A percentile compares a stretch with the other conserved stretches of the same genome.
Evolutionary conservation across 2,888 invertebrate genomes (phyloP).

Genomic region (Sepiola atlantica): DNA sequence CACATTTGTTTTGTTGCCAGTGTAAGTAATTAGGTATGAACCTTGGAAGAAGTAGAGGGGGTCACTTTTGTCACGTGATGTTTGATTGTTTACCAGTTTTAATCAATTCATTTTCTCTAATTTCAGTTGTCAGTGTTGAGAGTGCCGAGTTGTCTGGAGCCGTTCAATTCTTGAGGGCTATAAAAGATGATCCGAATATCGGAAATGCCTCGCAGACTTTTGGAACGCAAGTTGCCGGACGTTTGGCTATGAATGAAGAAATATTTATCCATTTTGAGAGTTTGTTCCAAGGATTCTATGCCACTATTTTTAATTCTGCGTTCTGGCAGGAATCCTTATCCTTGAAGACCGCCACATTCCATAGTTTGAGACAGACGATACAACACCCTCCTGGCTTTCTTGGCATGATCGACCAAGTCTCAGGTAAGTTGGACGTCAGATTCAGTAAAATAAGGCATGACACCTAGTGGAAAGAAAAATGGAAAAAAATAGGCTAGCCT

Average conservation of each 20-base stretch:
- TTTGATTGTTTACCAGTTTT: too few species aligned
- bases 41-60: too few species aligned
- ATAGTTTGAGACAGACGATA: background rate
- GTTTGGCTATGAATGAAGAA: conserved; percentile 20
- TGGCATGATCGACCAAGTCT: background rate
- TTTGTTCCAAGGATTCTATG: background rate
- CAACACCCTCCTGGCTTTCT: conserved; percentile 36
- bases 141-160: background rate
- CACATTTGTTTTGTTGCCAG: too few species aligned
- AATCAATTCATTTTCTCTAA: background rate
- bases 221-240: conserved; percentile 32
- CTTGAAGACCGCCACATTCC: conserved; percentile 10
- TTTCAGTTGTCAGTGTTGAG: background rate
- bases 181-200: background rate
- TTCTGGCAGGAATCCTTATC: conserved; percentile 23
- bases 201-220: background rate
- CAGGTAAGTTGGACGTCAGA: background rate
- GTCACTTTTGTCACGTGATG: too few species aligned
- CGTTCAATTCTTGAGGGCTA: background rate
- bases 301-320: background rate
- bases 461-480: too few species aligned
- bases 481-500: too few species aligned
- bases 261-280: conserved; percentile 38
- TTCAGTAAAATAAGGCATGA: too few species aligned
- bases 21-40: too few species aligned